A percentile compares a stretch with the other conserved stretches of the same genome.
Conservation (phyloP, 2,797 vertebrate species). For the Phalanger gymnotis region DNA sequence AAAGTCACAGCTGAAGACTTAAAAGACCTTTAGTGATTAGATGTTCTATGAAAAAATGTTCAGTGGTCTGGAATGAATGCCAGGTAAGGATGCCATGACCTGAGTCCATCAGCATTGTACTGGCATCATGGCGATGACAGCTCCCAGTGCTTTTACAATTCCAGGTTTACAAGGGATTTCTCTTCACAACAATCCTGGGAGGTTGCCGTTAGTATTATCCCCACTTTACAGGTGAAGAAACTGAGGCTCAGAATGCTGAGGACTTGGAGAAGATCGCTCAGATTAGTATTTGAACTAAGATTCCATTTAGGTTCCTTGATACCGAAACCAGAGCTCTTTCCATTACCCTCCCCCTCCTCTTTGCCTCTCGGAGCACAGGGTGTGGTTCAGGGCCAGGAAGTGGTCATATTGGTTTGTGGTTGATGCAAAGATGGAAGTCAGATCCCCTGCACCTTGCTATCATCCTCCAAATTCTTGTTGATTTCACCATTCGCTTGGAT, state of each 20-base stretch:
- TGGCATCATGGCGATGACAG: too few relatives aligned
- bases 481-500: neutral
- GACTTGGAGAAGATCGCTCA: neutral
- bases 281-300: neutral
- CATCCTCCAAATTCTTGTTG: slow-evolving; percentile 23
- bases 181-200: too few relatives aligned
- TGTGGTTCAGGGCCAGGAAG: slow-evolving; percentile 28
- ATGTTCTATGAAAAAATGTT: neutral
- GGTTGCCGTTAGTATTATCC: neutral
- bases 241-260: neutral
- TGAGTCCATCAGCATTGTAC: too few relatives aligned
- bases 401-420: slow-evolving; percentile 32
- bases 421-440: slow-evolving; percentile 23
- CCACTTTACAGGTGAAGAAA: neutral
- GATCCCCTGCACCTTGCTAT: slow-evolving; percentile 17
- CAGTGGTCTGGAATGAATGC: neutral
- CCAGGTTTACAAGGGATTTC: too few relatives aligned
- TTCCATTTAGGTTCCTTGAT: neutral
- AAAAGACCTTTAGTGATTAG: neutral
- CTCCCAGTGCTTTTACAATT: too few relatives aligned
- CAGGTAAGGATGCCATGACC: slow-evolving; percentile 16
- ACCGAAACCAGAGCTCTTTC: neutral
- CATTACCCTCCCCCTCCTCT: neutral
- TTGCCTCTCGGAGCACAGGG: neutral
- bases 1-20: neutral